Evolutionary conservation across 2,113 vertebrate genomes (phyloP), one percentile per base, ranked within the genome.

Genomic region (Eurystomus gularis): DNA sequence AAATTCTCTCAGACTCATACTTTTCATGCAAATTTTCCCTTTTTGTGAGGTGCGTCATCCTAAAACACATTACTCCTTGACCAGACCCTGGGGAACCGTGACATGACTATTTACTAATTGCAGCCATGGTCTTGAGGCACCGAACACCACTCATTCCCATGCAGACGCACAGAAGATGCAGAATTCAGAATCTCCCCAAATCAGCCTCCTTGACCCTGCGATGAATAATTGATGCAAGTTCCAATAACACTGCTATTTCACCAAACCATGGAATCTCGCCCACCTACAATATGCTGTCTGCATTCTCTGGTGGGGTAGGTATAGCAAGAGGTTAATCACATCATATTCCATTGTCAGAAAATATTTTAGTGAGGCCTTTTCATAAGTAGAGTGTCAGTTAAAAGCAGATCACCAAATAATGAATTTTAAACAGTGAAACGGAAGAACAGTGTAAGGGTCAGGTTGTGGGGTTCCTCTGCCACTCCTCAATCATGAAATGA

Each of bases 341-440:
- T 69, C 49, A 23, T 94, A 84, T 92, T 90, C 94, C 86, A 94
- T 88, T 95, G 86, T 81, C 93, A 90, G 49, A 73, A 77, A 90
- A 84, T 55, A 87, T 73, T 84, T 79, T 54, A 82, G 82, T 6
- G 9, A 68, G 37, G 46, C 19, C n/a, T 16, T 73, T 79, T 90
- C 13, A 2, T 79, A 60, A 78, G 31, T 10, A 52, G 40, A 66
- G n/a, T 55, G 39, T 84, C 62, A 85, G 82, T 82, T 82, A 88
- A 90, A 82, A 69, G 44, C 57, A 73, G 58, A 58, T 81, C 52
- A 66, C 64, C 58, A 73, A 83, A 58, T 42, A 37, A 40, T 71
- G 55, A 60, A 82, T 92, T 90, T 77, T 66, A 69, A 93, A 54
- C 39, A 81, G 54, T 25, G 35, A 83, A 77, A 40, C 40, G 39